Evolutionary conservation across 2,888 invertebrate species (phyloP), one percentile per base, ranked within the genome.

Genomic region (Coremacera marginata): DNA sequence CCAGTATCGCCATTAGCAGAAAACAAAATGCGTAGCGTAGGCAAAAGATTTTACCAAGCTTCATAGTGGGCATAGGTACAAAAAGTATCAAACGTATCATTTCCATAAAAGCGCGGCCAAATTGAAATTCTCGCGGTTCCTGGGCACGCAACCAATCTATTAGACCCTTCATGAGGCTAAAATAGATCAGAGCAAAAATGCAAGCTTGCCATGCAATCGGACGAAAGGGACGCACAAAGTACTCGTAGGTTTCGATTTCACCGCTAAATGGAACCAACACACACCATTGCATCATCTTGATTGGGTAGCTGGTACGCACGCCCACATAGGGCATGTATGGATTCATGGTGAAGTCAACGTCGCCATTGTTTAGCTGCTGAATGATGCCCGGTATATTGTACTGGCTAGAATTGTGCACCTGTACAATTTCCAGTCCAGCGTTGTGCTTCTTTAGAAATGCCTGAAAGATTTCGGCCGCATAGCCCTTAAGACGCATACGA

Each of bases 171-270:
- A 82, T 16, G 0, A 76, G 51, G 1, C 78, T 78, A 16, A 84
- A 55, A 31, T 75, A 73, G 8, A 81, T 11, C n/a, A 83, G 78
- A 1, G 71, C 77, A 0, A 55, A 78, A 22, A 82, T 7, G 67
- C 81, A 83, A 9, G 80, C 70, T 0, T 82, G 49, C 84, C 84
- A 84, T 1, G 82, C 70, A 16, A 70, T 27, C 0, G 27, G 34
- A 5, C 82, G 79, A 70, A 84, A 84, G 3, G 84, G 84, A 63
- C 83, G 80, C 19, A 83, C 81, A 25, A 84, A 84, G 49, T 83
- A 84, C 68, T 80, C 81, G 77, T 83, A 84, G 7, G 81, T 80
- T 0, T 77, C 25, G 34, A 84, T 80, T 60, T 84, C 83, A 2
- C 80, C 80, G 2, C 81, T 79, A 37, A 67, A 81, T 5, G 84